Base-by-base conservation (phyloP, 2,113 vertebrate genomes). In the Atlantisia rogersi region DNA sequence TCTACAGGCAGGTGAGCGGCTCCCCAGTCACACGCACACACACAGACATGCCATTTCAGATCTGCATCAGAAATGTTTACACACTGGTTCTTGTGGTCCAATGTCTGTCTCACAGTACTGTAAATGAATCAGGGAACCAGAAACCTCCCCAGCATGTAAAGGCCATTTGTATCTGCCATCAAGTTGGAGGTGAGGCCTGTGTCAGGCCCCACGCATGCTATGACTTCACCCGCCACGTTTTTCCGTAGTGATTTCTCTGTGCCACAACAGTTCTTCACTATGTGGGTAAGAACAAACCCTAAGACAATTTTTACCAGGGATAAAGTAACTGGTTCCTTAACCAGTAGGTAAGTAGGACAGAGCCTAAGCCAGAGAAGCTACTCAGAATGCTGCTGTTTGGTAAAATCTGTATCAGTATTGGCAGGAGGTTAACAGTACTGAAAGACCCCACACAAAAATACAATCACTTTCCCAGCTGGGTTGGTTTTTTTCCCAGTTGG, bases 81-180 rank as follows among this genome's bases (percentile, higher is more conserved):
- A 35, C 11, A 4, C 2, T 5, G 25, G 28, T 83, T 82, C 35
- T 21, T 55, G 76, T 29, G 20, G 31, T 24, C 19, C 73, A 84
- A 26, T 42, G 63, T 26, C 53, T 44, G 59, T 11, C 62, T 76
- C 65, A 9, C 24, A 59, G 52, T 31, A 15, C 8, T 7, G 6
- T 42, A 53, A 73, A 58, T 10, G 15, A 70, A 37, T 15, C 42
- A 32, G 42, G 35, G 48, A 77, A 39, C 25, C 25, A 46, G 48
- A 67, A 18, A 39, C 26, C 35, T 46, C 6, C 12, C 0, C 3
- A 67, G 8, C 0, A 8, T 11, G 8, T 16, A 73, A 63, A 32
- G 19, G 21, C 40, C 64, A 10, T 17, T 12, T 0, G 0, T 26
- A 40, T 21, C n/a, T 52, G 80, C 48, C 1, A 0, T 37, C 46